Evolutionary conservation across 2,888 invertebrate species (phyloP).

Genomic region (Lumbricus terrestris): DNA sequence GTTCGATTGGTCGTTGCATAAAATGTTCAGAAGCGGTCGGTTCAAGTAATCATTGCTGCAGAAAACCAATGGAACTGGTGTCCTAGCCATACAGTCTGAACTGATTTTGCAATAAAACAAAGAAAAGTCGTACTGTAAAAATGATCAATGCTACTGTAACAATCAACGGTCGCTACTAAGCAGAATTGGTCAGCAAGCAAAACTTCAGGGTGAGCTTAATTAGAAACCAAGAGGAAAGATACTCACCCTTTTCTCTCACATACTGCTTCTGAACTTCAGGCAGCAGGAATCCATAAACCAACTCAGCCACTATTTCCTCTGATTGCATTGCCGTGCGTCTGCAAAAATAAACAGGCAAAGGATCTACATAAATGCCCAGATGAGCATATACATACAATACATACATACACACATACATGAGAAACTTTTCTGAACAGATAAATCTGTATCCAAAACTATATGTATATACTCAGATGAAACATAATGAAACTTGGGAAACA

Average conservation of each 20-base stretch:
- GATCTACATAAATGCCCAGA: neutral
- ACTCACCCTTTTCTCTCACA: slow-evolving; percentile 52
- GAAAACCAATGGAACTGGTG: too few relatives aligned
- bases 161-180: too few relatives aligned
- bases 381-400: too few relatives aligned
- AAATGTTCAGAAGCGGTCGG: too few relatives aligned
- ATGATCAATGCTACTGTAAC: too few relatives aligned
- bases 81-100: too few relatives aligned
- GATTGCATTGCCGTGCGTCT: slow-evolving; percentile 56
- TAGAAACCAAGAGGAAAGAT: neutral
- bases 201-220: neutral
- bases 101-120: too few relatives aligned
- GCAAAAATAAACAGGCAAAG: slow-evolving; percentile 25
- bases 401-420: neutral
- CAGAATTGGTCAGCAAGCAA: too few relatives aligned
- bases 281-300: slow-evolving; percentile 61
- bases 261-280: slow-evolving; percentile 59
- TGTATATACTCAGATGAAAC: too few relatives aligned
- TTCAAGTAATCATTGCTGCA: too few relatives aligned
- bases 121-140: too few relatives aligned
- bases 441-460: neutral
- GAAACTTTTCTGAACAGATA: neutral
- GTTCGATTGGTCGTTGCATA: too few relatives aligned
- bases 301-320: slow-evolving; percentile 61
- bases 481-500: neutral